Conservation (phyloP, 1,140 invertebrate genomes). For the Melanaphis sacchari region DNA sequence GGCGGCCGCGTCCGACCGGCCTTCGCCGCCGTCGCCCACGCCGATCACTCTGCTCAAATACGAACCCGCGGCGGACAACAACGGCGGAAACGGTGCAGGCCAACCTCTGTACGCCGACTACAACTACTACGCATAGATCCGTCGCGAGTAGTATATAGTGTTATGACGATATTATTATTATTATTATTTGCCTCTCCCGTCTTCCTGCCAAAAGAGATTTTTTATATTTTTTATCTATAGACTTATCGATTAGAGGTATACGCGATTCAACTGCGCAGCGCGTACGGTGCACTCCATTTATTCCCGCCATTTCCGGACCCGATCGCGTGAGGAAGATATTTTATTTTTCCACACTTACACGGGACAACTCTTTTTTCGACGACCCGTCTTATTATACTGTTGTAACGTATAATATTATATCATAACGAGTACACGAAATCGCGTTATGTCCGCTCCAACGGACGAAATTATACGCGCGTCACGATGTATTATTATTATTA, state of each 20-base stretch:
- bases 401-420: too few relatives aligned
- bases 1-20: not conserved
- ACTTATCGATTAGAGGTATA: too few relatives aligned
- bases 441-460: not conserved
- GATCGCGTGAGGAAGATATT: not conserved
- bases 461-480: not conserved
- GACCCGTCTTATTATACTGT: not conserved
- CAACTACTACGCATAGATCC: slow-evolving; percentile 47
- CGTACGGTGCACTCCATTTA: not conserved
- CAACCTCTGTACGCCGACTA: slow-evolving; percentile 34
- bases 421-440: not conserved
- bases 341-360: not conserved
- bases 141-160: too few relatives aligned
- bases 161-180: too few relatives aligned
- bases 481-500: not conserved
- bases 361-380: not conserved
- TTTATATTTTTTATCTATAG: not conserved
- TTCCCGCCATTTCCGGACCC: not conserved
- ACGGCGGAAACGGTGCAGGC: not conserved
- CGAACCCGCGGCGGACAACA: slow-evolving; percentile 6
- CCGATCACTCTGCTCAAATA: slow-evolving; percentile 40
- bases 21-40: not conserved
- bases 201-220: not conserved
- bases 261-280: too few relatives aligned
- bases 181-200: not conserved